Percentiles rank a stretch among this genome's conserved stretches.
These are phyloP conservation scores for Chironomus tepperi DNA, from an alignment of 1,140 invertebrate species.

Conservation along the genomic window DNA sequence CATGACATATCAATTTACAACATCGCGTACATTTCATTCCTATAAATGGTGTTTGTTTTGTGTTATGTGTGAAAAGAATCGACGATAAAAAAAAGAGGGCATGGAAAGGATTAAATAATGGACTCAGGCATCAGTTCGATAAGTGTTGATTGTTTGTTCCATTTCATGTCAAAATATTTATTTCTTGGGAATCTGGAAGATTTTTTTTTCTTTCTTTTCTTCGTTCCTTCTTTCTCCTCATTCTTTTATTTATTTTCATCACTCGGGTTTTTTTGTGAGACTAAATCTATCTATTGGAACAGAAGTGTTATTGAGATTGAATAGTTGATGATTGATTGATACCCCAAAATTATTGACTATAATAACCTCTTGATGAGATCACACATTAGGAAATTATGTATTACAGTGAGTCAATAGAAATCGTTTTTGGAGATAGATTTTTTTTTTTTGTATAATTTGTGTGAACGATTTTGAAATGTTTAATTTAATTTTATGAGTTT, in stretches of 20 bases:
- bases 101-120: slow-evolving; percentile 21
- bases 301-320: not conserved
- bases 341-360: not conserved
- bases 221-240: not conserved
- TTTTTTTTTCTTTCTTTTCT: not conserved
- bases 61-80: not conserved
- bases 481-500: no score
- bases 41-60: not conserved
- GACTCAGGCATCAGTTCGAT: slow-evolving; percentile 11
- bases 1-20: slow-evolving; percentile 24
- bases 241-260: not conserved
- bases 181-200: not conserved
- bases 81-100: not conserved
- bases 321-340: not conserved
- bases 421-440: no score
- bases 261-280: not conserved
- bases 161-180: slow-evolving; percentile 23
- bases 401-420: no score
- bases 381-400: not conserved
- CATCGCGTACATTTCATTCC: not conserved
- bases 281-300: not conserved
- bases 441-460: no score
- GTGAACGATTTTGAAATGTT: no score
- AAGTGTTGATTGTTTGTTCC: slow-evolving; percentile 23
- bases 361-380: slow-evolving; percentile 12